Conservation (phyloP, 2,113 vertebrate species). For the Hylia prasina region DNA sequence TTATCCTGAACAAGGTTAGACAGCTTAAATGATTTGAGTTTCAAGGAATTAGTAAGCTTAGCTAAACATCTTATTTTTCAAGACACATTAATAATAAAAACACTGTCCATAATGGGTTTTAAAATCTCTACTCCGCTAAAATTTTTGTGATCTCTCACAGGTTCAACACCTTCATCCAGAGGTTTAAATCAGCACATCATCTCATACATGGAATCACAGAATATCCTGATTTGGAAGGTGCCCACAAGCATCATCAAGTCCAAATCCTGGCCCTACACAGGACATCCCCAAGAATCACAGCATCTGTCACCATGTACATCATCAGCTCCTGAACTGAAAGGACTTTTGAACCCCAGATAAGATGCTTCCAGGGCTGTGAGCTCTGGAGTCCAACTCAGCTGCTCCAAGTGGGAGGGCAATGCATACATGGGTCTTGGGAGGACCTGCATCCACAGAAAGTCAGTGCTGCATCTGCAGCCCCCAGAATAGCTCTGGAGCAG, state of each 20-base stretch:
- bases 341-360: slow-evolving; percentile 69
- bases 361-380: slow-evolving; percentile 64
- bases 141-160: slow-evolving; percentile 32
- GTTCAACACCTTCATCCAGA: slow-evolving; percentile 66
- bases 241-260: not conserved
- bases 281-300: not conserved
- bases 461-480: not conserved
- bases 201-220: not conserved
- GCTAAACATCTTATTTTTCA: slow-evolving; percentile 75
- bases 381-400: not conserved
- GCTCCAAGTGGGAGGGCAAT: not conserved
- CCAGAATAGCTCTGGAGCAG: not conserved
- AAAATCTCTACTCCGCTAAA: slow-evolving; percentile 18
- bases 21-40: slow-evolving; percentile 76
- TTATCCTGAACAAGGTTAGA: slow-evolving; percentile 73
- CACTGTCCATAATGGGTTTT: not conserved
- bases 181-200: slow-evolving; percentile 68
- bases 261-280: not conserved
- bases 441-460: not conserved
- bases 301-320: not conserved
- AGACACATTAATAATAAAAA: slow-evolving; percentile 53
- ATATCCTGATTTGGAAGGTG: not conserved
- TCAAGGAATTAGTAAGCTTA: slow-evolving; percentile 73
- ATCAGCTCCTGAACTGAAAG: slow-evolving; percentile 61
- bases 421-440: accelerated